Evolutionary conservation across 92 coral and sea anemone species (phyloP).

Genomic region (Actinernus sp.): DNA sequence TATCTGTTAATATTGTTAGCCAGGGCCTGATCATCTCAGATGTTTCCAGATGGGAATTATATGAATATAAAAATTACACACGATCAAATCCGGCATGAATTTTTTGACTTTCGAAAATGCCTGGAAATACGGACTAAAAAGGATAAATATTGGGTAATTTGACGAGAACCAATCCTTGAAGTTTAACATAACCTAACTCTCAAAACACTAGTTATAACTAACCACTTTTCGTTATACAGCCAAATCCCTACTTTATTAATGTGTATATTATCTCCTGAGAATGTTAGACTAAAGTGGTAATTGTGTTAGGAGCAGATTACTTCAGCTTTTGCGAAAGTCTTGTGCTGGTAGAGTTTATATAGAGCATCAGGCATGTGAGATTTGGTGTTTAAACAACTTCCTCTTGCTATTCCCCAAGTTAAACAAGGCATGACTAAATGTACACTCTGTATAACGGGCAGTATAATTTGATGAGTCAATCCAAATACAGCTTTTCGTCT

Average conservation of each 20-base stretch:
- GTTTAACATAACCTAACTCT: too few relatives aligned
- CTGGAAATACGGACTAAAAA: too few relatives aligned
- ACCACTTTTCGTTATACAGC: too few relatives aligned
- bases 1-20: too few relatives aligned
- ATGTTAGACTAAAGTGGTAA: conserved; percentile 35
- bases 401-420: conserved; percentile 8
- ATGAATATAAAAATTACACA: too few relatives aligned
- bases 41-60: too few relatives aligned
- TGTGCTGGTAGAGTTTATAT: conserved; percentile 28
- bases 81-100: too few relatives aligned
- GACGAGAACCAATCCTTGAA: too few relatives aligned
- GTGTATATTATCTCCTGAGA: conserved; percentile 21
- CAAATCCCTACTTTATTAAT: conserved; percentile 6
- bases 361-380: background rate
- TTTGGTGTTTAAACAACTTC: conserved; percentile 1
- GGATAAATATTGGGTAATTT: too few relatives aligned
- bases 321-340: conserved; percentile 39
- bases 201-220: too few relatives aligned
- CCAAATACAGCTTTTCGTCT: conserved; percentile 46
- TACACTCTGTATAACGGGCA: conserved; percentile 48
- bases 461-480: conserved; percentile 26
- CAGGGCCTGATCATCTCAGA: too few relatives aligned
- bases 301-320: conserved; percentile 48
- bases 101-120: too few relatives aligned
- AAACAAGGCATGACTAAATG: conserved; percentile 46